phyloP scores from a whole-genome alignment of 2,888 invertebrate genomes.

The Beris morrisii region DNA sequence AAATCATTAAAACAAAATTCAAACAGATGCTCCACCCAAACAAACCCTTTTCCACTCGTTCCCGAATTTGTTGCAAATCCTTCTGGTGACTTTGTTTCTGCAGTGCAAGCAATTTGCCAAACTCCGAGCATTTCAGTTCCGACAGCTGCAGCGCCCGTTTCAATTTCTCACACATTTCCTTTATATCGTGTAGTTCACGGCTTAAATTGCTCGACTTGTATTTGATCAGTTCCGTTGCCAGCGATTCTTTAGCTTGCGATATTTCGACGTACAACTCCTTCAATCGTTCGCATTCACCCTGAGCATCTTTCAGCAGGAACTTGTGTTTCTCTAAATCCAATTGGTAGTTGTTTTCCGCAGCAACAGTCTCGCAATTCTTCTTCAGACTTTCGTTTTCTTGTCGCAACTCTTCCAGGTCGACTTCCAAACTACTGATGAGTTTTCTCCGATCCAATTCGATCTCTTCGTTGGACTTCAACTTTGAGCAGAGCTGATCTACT shows the following conservation, averaged over 20 bases:
- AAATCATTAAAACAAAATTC: not conserved
- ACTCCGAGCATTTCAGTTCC: slow-evolving; percentile 50
- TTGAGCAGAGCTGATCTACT: slow-evolving; percentile 45
- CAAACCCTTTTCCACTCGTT: slow-evolving; percentile 47
- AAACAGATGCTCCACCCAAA: slow-evolving; percentile 25
- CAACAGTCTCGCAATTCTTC: slow-evolving; percentile 45
- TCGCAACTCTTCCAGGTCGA: slow-evolving; percentile 56
- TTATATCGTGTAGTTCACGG: slow-evolving; percentile 60
- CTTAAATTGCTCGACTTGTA: slow-evolving; percentile 58
- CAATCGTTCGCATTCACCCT: slow-evolving; percentile 61
- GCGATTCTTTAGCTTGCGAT: slow-evolving; percentile 64
- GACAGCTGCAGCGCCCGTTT: slow-evolving; percentile 54
- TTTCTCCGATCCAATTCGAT: slow-evolving; percentile 57
- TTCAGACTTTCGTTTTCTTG: slow-evolving; percentile 48
- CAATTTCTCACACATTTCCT: slow-evolving; percentile 60
- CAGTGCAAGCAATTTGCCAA: slow-evolving; percentile 59
- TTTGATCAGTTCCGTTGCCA: slow-evolving; percentile 62
- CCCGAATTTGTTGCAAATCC: slow-evolving; percentile 46
- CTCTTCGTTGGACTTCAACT: slow-evolving; percentile 53
- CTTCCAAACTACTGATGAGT: slow-evolving; percentile 58
- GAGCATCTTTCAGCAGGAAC: slow-evolving; percentile 59
- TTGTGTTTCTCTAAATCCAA: slow-evolving; percentile 60
- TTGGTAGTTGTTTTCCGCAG: slow-evolving; percentile 46
- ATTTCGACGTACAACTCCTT: slow-evolving; percentile 62
- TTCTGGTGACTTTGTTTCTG: slow-evolving; percentile 55